A percentile compares a stretch with the other conserved stretches of the same genome.
phyloP scores from a whole-genome alignment of 2,888 invertebrate genomes.

The Abscondita cerata region DNA sequence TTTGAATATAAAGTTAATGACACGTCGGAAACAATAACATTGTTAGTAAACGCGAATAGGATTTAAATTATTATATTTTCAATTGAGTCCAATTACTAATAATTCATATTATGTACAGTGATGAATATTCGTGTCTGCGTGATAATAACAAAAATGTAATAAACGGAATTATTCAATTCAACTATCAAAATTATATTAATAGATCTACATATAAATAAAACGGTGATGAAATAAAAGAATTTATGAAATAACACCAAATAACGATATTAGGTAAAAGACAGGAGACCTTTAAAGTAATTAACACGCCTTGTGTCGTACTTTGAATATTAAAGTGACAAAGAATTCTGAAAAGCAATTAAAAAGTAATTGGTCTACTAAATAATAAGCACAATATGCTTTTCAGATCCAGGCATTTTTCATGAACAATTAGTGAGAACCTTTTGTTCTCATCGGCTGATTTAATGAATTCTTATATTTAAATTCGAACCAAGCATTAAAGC shows the following conservation, averaged over 20 bases:
- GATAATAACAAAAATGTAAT: too few species aligned
- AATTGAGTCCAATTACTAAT: too few species aligned
- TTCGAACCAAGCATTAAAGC: slow-evolving; percentile 11
- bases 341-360: slow-evolving; percentile 40
- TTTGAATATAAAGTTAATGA: too few species aligned
- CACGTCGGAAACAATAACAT: too few species aligned
- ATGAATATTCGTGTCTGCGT: not conserved
- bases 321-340: slow-evolving; percentile 36
- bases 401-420: slow-evolving; percentile 35
- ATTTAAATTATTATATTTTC: too few species aligned
- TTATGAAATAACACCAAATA: slow-evolving; percentile 22
- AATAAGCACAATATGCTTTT: slow-evolving; percentile 40
- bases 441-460: slow-evolving; percentile 28
- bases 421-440: slow-evolving; percentile 31
- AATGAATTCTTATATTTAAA: slow-evolving; percentile 33
- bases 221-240: slow-evolving; percentile 15
- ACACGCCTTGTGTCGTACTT: slow-evolving; percentile 32
- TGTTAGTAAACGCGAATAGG: too few species aligned
- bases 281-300: slow-evolving; percentile 34
- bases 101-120: not conserved
- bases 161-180: too few species aligned
- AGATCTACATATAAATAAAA: too few species aligned
- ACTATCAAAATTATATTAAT: too few species aligned
- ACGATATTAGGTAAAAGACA: slow-evolving; percentile 27
- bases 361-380: slow-evolving; percentile 41